Conservation (phyloP, 2,797 vertebrate species). For the Cynopterus sphinx region DNA sequence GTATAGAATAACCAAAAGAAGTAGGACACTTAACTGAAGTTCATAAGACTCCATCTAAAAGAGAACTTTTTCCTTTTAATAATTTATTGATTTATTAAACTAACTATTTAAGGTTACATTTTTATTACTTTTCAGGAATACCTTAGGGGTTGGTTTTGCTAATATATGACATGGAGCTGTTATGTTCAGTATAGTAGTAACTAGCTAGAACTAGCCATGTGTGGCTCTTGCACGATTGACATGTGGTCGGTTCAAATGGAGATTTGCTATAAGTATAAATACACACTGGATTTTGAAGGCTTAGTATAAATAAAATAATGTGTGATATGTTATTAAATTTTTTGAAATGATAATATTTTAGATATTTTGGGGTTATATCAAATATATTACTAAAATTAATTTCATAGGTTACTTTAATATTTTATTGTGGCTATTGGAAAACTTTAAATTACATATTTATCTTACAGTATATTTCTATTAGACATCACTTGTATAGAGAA, state of each 20-base stretch:
- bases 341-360: background rate
- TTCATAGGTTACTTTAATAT: background rate
- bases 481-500: background rate
- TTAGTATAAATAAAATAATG: background rate
- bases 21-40: conserved; percentile 42
- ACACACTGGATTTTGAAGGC: background rate
- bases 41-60: conserved; percentile 49
- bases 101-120: background rate
- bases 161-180: background rate
- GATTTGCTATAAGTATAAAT: background rate
- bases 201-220: background rate
- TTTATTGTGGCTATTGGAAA: background rate
- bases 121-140: conserved; percentile 43
- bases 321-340: background rate
- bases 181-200: background rate
- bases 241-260: background rate
- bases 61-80: background rate
- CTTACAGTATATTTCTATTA: background rate
- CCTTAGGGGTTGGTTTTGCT: background rate
- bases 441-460: background rate
- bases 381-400: background rate
- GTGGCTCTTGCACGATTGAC: background rate
- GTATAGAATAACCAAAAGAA: conserved; percentile 47
- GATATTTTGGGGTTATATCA: background rate
- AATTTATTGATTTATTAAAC: conserved; percentile 38